Evolutionary conservation across 1,140 invertebrate species (phyloP), one percentile per base, ranked within the genome.

Genomic region (Dendroctonus ponderosae): DNA sequence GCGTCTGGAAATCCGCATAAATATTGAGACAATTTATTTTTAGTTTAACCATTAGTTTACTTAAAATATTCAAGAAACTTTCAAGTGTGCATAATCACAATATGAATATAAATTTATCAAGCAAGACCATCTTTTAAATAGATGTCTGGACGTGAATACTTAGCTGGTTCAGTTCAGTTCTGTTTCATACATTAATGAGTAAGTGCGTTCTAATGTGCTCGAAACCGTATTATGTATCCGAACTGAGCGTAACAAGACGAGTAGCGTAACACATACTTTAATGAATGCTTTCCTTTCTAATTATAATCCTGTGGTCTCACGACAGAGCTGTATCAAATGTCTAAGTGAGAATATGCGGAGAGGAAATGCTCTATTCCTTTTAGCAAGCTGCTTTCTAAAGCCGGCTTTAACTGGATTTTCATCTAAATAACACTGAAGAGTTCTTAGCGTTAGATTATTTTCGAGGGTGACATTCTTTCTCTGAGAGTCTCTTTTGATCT

Each of bases 281-380:
- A 66, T 66, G 54, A 66, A 58, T 58, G 63, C 54, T 52, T 66
- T 66, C 54, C 44, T 58, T 46, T 66, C 53, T 66, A 66, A 66
- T 66, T 66, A 58, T 58, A 58, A 58, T 54, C 44, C 48, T 40
- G 54, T 51, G 62, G 43, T 57, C 6, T 14, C 26, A 12, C 44
- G 53, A 66, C 26, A 54, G 38, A 42, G 53, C 37, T 37, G 12
- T 64, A 64, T 64, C 62, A 56, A 64, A 56, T 64, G 48, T 46
- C 62, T 57, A 14, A 46, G 26, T 56, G 61, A 6, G 61, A 53
- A 64, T 8, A 64, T n/a, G 37, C 62, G 7, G 40, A 42, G 15
- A 64, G 37, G 15, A 56, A 46, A 56, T 12, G 41, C 6, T 37
- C 39, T 38, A 64, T 60, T 49, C 8, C 57, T 49, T 46, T 46